Evolutionary conservation across 2,888 invertebrate genomes (phyloP), one percentile per base, ranked within the genome.

Genomic region (Chirona hameri): DNA sequence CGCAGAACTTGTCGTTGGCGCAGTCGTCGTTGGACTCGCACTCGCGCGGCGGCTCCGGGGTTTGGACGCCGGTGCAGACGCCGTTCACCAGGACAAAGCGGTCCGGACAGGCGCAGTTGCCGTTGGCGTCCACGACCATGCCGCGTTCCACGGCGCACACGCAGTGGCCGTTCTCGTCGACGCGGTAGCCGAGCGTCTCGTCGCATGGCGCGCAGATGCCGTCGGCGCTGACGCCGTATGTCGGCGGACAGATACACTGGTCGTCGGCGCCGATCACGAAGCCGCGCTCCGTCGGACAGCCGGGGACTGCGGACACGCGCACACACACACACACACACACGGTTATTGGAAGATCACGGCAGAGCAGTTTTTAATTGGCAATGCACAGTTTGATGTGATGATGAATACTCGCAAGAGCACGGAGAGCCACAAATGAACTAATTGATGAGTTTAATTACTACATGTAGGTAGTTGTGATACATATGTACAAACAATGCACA

Each of bases 151-250:
- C 91, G 0, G 93, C 93, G 85, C 93, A 93, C 1, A 93, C 91
- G 87, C 96, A 96, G 86, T 91, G 91, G 55, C 92, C 93, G 72
- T 93, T 91, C 83, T 94, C 93, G 84, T 94, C 94, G 52, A 93
- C 91, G 27, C 93, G 92, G 88, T 93, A 91, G 52, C 95, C 95
- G 83, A 93, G 92, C 84, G 92, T 92, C 48, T 90, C 89, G 24
- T 90, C 90, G 86, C 96, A 96, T 0, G 92, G 92, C 14, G 92
- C 90, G 86, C 96, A 96, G 86, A 93, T 92, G 82, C 95, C 95
- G 85, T 92, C 91, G 72, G 92, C 91, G 87, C 95, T 92, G 15
- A 94, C 90, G 1, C 93, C 95, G 86, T 92, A 92, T 82, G 93
- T 93, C 12, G 93, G 92, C 85, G 94, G 92, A 87, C 96, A 96